Base-by-base conservation (phyloP, 1,140 invertebrate genomes). In the Aphis gossypii region DNA sequence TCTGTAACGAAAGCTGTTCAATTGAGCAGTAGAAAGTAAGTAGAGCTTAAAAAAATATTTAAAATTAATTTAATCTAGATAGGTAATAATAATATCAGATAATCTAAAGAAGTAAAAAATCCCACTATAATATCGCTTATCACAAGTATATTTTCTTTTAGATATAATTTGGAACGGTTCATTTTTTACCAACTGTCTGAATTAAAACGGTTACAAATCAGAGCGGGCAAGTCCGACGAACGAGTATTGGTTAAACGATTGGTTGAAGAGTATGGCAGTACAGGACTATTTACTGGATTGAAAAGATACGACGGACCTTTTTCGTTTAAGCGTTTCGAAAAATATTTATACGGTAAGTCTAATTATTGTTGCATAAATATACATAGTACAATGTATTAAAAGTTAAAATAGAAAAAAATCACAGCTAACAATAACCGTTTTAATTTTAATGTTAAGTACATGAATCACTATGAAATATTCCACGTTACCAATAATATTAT, bases 161-260 rank as follows among this genome's bases (percentile, higher is more conserved):
- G 98, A 95, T 99, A 98, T 95, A 98, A 98, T 94, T 96, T 98
- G 94, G 98, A 99, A 95, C 96, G 98, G 93, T 98, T 98, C 94
- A 98, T 99, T 94, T 99, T 99, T 95, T 98, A 99, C 95, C 98
- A 99, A 95, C 95, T 99, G 92, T 96, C 99, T 94, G 98, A 99
- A 95, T 95, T 99, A 41, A 99, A 99, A 95, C 96, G 98, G 93
- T 96, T 98, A 91, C 98, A 99, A 95, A 99, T 99, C 94, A 96
- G 98, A 94, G 97, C 98, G 90, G 98, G 98, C 35, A 97, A 97
- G 95, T 96, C 97, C 14, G 98, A 99, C 94, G 98, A 99, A 95
- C 96, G 97, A 44, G 97, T 99, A 87, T 95, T 99, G 25, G 98
- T 99, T 0, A 99, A 98, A 95, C 96, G 98, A 94, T 96, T 97